These are phyloP conservation scores for Redunca redunca DNA, from an alignment of 2,113 vertebrate genomes.

Conservation along the genomic window DNA sequence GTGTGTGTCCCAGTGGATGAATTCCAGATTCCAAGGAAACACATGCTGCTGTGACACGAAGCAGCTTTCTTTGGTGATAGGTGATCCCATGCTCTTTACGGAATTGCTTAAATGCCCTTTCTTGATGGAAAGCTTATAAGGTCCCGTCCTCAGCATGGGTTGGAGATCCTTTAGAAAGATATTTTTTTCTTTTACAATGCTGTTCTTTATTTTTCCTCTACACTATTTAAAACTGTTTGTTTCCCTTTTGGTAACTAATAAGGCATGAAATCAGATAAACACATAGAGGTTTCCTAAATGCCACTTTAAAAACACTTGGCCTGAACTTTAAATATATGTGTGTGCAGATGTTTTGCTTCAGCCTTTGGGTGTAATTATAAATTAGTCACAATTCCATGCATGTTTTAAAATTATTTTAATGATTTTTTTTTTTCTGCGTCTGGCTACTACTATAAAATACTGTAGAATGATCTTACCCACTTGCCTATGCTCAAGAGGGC, in stretches of 20 bases:
- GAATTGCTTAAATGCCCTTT: background rate
- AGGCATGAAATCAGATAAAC: constrained; percentile 22
- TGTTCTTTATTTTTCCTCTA: background rate
- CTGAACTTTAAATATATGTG: constrained; percentile 7
- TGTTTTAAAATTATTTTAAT: constrained; percentile 31
- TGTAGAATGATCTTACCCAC: background rate
- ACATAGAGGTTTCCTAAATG: background rate
- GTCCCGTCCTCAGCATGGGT: background rate
- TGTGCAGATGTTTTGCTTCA: constrained; percentile 25
- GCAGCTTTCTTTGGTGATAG: background rate
- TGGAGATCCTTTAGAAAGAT: background rate
- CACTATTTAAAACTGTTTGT: background rate
- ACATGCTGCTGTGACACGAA: background rate
- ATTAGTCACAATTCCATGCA: constrained; percentile 25
- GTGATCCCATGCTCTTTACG: background rate
- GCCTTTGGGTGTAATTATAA: constrained; percentile 25
- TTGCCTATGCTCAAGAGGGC: background rate
- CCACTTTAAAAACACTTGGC: background rate
- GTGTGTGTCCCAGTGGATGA: background rate
- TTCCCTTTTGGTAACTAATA: background rate
- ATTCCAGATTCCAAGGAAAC: background rate
- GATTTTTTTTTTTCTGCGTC: background rate
- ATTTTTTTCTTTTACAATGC: background rate
- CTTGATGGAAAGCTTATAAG: background rate
- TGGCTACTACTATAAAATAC: background rate